phyloP scores from a whole-genome alignment of 2,113 vertebrate genomes.

The Vidua chalybeata region DNA sequence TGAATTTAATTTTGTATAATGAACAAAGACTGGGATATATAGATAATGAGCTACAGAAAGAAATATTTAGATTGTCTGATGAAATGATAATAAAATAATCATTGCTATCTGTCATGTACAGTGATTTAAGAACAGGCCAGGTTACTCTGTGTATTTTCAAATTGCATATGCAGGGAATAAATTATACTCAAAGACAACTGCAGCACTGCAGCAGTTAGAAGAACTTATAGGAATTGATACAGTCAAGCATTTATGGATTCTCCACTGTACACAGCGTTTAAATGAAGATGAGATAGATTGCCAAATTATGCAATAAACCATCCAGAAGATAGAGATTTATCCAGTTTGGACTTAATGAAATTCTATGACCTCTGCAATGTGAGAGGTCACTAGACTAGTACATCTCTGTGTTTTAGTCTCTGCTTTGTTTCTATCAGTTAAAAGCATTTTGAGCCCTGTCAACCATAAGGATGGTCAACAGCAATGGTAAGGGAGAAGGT shows the following conservation, averaged over 20 bases:
- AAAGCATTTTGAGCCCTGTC: not conserved
- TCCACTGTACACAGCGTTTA: not conserved
- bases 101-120: not conserved
- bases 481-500: not conserved
- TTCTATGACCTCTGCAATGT: not conserved
- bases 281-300: not conserved
- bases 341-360: not conserved
- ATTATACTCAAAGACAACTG: not conserved
- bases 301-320: not conserved
- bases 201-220: not conserved
- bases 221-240: not conserved
- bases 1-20: not conserved
- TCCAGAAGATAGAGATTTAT: not conserved
- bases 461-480: not conserved
- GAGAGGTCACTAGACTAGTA: not conserved
- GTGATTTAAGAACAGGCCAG: not conserved
- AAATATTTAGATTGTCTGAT: not conserved
- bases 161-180: not conserved
- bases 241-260: not conserved
- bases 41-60: not conserved
- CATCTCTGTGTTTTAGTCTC: not conserved
- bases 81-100: not conserved
- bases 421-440: not conserved
- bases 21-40: not conserved
- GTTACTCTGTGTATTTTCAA: not conserved